A percentile compares a stretch with the other conserved stretches of the same genome.
These are phyloP conservation scores for Palloptera scutellata DNA, from an alignment of 2,888 invertebrate genomes.

Conservation along the genomic window DNA sequence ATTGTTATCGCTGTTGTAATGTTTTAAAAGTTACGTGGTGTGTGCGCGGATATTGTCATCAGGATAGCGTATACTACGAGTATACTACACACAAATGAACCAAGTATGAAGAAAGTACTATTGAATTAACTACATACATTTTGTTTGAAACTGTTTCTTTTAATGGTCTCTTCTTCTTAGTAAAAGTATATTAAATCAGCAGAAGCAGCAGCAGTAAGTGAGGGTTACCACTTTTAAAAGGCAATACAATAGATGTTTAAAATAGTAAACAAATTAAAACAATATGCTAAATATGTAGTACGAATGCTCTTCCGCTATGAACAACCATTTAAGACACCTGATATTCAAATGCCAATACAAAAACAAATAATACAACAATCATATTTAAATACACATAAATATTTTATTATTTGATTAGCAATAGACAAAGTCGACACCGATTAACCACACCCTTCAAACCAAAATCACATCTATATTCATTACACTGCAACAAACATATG, in stretches of 20 bases:
- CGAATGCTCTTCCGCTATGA: too few relatives aligned
- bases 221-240: too few relatives aligned
- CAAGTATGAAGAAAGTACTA: constrained; percentile 32
- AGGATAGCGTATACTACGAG: constrained; percentile 23
- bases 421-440: constrained; percentile 46
- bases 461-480: constrained; percentile 62
- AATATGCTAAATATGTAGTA: not conserved
- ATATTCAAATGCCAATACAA: too few relatives aligned
- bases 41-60: constrained; percentile 23
- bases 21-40: constrained; percentile 31
- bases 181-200: too few relatives aligned
- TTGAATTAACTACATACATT: constrained; percentile 7
- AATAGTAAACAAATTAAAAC: not conserved
- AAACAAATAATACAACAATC: too few relatives aligned
- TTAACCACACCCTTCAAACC: constrained; percentile 52
- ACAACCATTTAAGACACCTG: too few relatives aligned
- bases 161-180: too few relatives aligned
- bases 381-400: too few relatives aligned
- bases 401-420: constrained; percentile 47
- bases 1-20: constrained; percentile 52
- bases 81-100: too few relatives aligned
- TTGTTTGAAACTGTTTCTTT: not conserved
- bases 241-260: not conserved
- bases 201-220: too few relatives aligned
- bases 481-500: constrained; percentile 35